A percentile compares a stretch with the other conserved stretches of the same genome.
phyloP scores from a whole-genome alignment of 2,888 invertebrate genomes.

The Tricholauxania praeusta region DNA sequence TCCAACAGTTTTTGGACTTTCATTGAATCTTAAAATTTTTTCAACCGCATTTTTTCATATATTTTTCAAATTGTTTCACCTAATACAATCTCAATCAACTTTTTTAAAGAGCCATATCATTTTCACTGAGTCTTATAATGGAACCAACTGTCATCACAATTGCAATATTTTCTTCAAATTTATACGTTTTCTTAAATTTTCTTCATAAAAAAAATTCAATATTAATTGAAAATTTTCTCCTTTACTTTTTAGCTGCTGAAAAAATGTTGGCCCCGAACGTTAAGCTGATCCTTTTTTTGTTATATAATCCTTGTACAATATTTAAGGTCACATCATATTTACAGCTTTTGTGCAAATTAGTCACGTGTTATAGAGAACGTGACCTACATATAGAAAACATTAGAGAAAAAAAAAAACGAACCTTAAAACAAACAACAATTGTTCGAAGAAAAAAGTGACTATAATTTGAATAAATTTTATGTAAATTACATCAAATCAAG shows the following conservation, averaged over 20 bases:
- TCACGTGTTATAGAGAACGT: slow-evolving; percentile 21
- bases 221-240: too few species aligned
- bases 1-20: too few species aligned
- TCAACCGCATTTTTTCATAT: too few species aligned
- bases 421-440: not conserved
- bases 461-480: slow-evolving; percentile 43
- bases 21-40: too few species aligned
- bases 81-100: too few species aligned
- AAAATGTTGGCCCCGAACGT: too few species aligned
- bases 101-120: too few species aligned
- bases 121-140: too few species aligned
- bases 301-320: too few species aligned
- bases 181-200: not conserved
- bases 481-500: slow-evolving; percentile 44
- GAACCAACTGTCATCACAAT: not conserved
- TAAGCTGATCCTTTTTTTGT: too few species aligned
- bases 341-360: not conserved
- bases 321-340: not conserved
- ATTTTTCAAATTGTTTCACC: too few species aligned
- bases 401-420: not conserved
- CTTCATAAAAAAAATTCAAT: not conserved
- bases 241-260: too few species aligned
- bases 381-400: slow-evolving; percentile 5
- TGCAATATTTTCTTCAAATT: not conserved
- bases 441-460: not conserved